Evolutionary conservation across 2,888 invertebrate species (phyloP).

Genomic region (Aphodius sticticus): DNA sequence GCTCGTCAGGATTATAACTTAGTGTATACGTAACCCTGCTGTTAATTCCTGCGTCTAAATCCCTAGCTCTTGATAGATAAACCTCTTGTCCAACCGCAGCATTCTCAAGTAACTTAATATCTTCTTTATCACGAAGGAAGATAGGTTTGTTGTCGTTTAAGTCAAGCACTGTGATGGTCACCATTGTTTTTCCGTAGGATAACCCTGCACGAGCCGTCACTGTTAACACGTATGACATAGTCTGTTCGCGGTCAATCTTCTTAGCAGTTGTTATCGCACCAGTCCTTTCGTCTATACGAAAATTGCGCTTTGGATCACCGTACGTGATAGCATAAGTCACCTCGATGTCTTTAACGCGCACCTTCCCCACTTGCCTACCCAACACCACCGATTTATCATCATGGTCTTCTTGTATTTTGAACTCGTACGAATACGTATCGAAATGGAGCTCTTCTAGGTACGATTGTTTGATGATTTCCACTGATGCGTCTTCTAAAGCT

Average conservation of each 20-base stretch:
- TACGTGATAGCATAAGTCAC: constrained; percentile 80
- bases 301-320: constrained; percentile 81
- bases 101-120: constrained; percentile 83
- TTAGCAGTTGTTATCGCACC: constrained; percentile 82
- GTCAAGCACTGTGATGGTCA: constrained; percentile 84
- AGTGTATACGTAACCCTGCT: constrained; percentile 84
- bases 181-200: constrained; percentile 79
- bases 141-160: constrained; percentile 91
- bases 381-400: constrained; percentile 66
- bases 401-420: constrained; percentile 84
- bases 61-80: constrained; percentile 85
- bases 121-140: constrained; percentile 81
- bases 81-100: constrained; percentile 94
- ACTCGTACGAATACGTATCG: constrained; percentile 80
- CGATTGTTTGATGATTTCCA: constrained; percentile 80
- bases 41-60: constrained; percentile 90
- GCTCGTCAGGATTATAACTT: constrained; percentile 79
- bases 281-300: constrained; percentile 79
- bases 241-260: constrained; percentile 85
- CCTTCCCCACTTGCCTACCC: constrained; percentile 80
- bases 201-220: constrained; percentile 82
- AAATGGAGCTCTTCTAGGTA: constrained; percentile 79
- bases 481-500: constrained; percentile 76
- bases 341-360: constrained; percentile 65
- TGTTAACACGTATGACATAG: constrained; percentile 77